Evolutionary conservation across 2,113 vertebrate species (phyloP).

Genomic region (Myotis davidii): DNA sequence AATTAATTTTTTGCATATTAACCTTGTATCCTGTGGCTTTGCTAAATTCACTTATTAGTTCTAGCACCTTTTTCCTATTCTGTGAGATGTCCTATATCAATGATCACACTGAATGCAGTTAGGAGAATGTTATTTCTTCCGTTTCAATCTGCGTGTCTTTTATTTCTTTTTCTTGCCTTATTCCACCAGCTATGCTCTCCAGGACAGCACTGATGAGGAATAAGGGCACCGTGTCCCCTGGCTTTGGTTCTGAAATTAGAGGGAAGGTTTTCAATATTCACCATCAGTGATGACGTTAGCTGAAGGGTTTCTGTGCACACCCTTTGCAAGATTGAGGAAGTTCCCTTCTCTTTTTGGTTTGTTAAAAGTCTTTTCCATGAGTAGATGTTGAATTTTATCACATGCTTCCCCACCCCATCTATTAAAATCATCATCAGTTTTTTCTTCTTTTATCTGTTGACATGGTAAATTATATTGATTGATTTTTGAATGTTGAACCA

Average conservation of each 20-base stretch:
- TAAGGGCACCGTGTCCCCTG: accelerated
- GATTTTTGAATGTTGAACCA: neutral
- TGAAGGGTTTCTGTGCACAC: neutral
- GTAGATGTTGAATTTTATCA: neutral
- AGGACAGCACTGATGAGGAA: accelerated
- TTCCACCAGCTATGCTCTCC: accelerated
- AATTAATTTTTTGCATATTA: neutral
- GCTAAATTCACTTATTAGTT: neutral
- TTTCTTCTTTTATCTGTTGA: neutral
- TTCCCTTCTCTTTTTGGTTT: neutral
- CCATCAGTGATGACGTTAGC: too few relatives aligned
- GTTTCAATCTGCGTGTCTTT: too few relatives aligned
- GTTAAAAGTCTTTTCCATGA: neutral
- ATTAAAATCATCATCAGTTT: neutral
- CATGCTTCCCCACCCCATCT: neutral
- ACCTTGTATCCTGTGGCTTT: neutral
- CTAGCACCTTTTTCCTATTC: neutral
- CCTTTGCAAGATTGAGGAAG: neutral
- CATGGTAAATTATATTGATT: neutral
- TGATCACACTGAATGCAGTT: too few relatives aligned
- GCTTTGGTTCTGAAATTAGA: neutral
- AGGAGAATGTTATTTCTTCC: neutral
- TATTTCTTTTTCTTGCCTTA: neutral
- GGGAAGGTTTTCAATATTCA: neutral
- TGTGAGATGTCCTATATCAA: neutral